Evolutionary conservation across 92 coral and sea anemone species (phyloP).

Genomic region (Umimayanthus kanabou): DNA sequence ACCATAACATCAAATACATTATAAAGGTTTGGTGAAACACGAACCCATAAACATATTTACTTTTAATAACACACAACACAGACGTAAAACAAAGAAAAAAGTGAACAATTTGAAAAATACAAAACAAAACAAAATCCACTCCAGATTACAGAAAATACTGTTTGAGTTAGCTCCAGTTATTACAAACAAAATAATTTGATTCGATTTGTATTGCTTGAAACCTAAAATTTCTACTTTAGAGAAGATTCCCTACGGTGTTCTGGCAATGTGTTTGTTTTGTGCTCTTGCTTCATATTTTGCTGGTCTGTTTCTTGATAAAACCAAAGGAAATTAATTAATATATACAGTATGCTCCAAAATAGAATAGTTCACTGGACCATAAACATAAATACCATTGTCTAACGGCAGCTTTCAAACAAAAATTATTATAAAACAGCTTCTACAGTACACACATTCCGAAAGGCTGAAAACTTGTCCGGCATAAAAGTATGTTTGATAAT

Average conservation of each 20-base stretch:
- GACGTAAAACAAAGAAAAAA: too few species aligned
- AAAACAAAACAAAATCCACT: not conserved
- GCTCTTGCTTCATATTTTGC: not conserved
- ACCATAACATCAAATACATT: not conserved
- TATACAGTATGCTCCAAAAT: too few species aligned
- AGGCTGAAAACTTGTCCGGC: too few species aligned
- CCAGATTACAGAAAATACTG: not conserved
- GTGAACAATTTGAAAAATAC: too few species aligned
- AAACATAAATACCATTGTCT: not conserved
- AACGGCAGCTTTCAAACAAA: not conserved
- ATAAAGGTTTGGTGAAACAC: too few species aligned
- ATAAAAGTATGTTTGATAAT: too few species aligned
- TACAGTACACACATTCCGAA: too few species aligned
- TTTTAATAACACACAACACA: not conserved
- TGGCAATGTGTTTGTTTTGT: not conserved
- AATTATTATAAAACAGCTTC: too few species aligned
- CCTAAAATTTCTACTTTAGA: not conserved
- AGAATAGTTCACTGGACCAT: not conserved
- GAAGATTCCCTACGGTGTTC: not conserved
- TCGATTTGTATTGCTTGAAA: not conserved
- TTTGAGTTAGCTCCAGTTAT: not conserved
- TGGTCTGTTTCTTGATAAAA: not conserved
- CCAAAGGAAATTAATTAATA: not conserved
- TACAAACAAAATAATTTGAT: not conserved
- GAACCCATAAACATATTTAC: not conserved